Conservation (phyloP, 2,888 invertebrate species). For the Lordiphosa fenestrarum region DNA sequence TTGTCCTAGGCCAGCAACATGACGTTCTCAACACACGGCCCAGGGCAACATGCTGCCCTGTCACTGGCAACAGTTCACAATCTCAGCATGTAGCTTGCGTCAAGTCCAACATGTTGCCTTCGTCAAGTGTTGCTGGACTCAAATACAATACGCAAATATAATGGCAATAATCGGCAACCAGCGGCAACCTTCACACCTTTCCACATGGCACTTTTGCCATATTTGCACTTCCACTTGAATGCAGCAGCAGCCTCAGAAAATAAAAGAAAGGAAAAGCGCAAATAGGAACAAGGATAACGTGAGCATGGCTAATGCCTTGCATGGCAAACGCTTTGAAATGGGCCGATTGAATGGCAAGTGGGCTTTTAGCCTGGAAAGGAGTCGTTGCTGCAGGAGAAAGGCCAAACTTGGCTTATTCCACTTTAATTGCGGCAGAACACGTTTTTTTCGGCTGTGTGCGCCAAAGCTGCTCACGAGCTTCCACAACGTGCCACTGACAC, state of each 20-base stretch:
- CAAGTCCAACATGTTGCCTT: slow-evolving; percentile 31
- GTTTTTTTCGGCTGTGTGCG: slow-evolving; percentile 28
- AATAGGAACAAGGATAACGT: slow-evolving; percentile 57
- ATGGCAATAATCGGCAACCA: slow-evolving; percentile 11
- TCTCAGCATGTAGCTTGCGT: slow-evolving; percentile 45
- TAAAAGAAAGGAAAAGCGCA: slow-evolving; percentile 28
- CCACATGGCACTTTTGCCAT: slow-evolving; percentile 21
- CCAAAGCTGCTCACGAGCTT: slow-evolving; percentile 2
- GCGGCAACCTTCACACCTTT: slow-evolving; percentile 54
- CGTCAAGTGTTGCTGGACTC: slow-evolving; percentile 7
- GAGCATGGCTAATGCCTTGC: slow-evolving; percentile 21
- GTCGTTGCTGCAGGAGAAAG: slow-evolving; percentile 6
- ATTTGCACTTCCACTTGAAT: slow-evolving; percentile 48
- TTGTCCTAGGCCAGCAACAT: slow-evolving; percentile 14
- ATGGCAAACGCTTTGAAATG: slow-evolving; percentile 7
- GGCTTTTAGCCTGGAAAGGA: slow-evolving; percentile 27
- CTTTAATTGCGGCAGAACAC: slow-evolving; percentile 53
- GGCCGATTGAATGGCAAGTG: slow-evolving; percentile 44
- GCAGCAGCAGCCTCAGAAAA: slow-evolving; percentile 18
- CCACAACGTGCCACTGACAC: slow-evolving; percentile 68
- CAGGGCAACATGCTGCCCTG: background rate
- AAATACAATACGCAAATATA: background rate
- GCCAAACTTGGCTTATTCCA: slow-evolving; percentile 38
- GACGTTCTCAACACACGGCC: slow-evolving; percentile 12
- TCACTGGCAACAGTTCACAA: slow-evolving; percentile 3